phyloP scores from a whole-genome alignment of 1,140 invertebrate genomes.

The Paraescarpia echinospica region DNA sequence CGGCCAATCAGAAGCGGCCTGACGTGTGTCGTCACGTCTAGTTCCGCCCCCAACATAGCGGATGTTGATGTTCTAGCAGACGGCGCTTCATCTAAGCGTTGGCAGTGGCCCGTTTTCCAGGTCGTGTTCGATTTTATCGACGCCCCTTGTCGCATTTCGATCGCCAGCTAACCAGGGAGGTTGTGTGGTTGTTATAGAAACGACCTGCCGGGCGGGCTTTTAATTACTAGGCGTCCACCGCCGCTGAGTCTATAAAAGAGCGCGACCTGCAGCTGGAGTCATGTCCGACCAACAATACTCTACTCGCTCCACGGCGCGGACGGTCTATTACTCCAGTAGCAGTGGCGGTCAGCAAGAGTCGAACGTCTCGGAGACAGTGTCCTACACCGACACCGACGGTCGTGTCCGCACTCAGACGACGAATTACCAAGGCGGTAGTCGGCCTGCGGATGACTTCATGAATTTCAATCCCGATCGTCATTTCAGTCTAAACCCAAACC shows the following conservation, averaged over 20 bases:
- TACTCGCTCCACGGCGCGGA: not conserved
- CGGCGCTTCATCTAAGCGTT: not conserved
- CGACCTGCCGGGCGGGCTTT: not conserved
- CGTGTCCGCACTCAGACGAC: not conserved
- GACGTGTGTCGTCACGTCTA: not conserved
- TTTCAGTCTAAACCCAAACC: not conserved
- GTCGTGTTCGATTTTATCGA: not conserved
- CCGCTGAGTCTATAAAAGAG: not conserved
- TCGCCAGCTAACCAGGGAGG: not conserved
- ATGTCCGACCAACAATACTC: not conserved
- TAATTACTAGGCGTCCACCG: not conserved
- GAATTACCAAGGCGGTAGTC: not conserved
- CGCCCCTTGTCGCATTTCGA: not conserved
- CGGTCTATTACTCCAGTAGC: not conserved
- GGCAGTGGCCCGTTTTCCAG: not conserved
- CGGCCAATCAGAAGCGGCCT: not conserved
- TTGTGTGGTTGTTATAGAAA: not conserved
- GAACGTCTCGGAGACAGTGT: not conserved
- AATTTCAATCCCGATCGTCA: not conserved
- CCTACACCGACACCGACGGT: not conserved
- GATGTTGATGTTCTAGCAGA: not conserved
- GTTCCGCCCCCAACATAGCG: not conserved
- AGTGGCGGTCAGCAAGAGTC: not conserved
- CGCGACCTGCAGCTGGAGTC: not conserved
- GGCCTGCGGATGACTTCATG: not conserved